These are phyloP conservation scores for Calliphora vicina DNA, from an alignment of 1,140 invertebrate species.

Conservation along the genomic window DNA sequence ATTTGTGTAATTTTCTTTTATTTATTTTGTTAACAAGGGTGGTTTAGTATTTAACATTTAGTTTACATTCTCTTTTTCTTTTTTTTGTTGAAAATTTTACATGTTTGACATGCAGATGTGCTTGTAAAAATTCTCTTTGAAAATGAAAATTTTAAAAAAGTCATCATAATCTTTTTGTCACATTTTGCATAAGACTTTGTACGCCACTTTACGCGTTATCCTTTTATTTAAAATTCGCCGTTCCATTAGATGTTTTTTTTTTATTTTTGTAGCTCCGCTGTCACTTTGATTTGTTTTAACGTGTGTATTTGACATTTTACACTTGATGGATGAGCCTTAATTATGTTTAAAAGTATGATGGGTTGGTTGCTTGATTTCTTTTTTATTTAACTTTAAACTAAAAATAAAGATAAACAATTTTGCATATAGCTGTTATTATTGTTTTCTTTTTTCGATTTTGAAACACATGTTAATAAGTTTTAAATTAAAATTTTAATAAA, in stretches of 20 bases:
- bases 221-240: neutral
- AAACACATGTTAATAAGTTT: conserved; percentile 33
- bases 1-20: neutral
- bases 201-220: neutral
- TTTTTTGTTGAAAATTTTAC: neutral
- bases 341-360: conserved; percentile 29
- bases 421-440: neutral
- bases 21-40: neutral
- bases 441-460: neutral
- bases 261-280: neutral
- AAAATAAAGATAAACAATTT: neutral
- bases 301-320: conserved; percentile 25
- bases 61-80: neutral
- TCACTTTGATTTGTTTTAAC: conserved; percentile 12
- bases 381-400: neutral
- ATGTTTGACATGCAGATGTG: conserved; percentile 15
- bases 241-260: neutral
- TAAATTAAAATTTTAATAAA: conserved; percentile 31
- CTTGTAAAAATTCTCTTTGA: neutral
- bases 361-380: neutral
- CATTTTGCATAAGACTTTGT: neutral
- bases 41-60: neutral
- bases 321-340: conserved; percentile 28
- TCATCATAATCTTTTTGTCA: neutral
- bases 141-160: neutral